A percentile compares a stretch with the other conserved stretches of the same genome.
Evolutionary conservation across 2,113 vertebrate genomes (phyloP).

Genomic region (Forbesichthys papilliferus): DNA sequence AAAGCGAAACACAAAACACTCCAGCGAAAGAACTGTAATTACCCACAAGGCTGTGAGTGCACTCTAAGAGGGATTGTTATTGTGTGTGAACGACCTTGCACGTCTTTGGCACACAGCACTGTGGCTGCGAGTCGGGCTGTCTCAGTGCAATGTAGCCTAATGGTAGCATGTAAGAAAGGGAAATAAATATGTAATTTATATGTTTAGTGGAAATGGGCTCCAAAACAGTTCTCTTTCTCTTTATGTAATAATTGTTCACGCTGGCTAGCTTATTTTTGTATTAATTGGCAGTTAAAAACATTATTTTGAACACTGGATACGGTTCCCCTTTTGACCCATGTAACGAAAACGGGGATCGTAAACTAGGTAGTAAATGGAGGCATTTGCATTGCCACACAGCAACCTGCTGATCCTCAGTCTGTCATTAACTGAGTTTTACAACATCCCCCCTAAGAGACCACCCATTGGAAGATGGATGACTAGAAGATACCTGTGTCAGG

Average conservation of each 20-base stretch:
- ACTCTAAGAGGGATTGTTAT: conserved; percentile 77
- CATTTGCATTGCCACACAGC: conserved; percentile 55
- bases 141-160: conserved; percentile 37
- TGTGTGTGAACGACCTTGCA: conserved; percentile 78
- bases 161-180: conserved; percentile 38
- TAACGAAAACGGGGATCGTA: background rate
- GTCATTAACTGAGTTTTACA: conserved; percentile 50
- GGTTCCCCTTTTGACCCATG: background rate
- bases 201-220: conserved; percentile 28
- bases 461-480: conserved; percentile 74
- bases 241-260: background rate
- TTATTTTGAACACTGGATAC: background rate
- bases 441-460: conserved; percentile 61
- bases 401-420: conserved; percentile 52
- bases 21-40: conserved; percentile 79
- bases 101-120: conserved; percentile 71
- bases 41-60: conserved; percentile 76
- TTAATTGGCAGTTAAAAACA: background rate
- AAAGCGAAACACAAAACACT: conserved; percentile 82
- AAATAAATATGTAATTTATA: conserved; percentile 42
- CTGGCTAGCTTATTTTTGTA: background rate
- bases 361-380: background rate
- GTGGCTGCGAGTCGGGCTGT: conserved; percentile 46
- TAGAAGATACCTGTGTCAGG: conserved; percentile 60
- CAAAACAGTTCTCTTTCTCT: conserved; percentile 15